Evolutionary conservation across 2,113 vertebrate genomes (phyloP).

Genomic region (Entomyzon cyanotis): DNA sequence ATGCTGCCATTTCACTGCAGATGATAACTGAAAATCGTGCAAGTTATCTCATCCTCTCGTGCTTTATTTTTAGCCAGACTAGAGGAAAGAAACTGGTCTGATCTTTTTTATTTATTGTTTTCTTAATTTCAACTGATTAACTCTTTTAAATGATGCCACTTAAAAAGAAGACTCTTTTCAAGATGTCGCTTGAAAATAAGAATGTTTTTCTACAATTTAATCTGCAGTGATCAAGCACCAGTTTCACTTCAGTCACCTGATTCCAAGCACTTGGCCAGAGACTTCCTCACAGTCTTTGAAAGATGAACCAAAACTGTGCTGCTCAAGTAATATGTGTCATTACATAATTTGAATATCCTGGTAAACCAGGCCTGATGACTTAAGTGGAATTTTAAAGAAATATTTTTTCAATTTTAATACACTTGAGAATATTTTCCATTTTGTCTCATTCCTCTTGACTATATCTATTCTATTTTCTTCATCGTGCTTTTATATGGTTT

Average conservation of each 20-base stretch:
- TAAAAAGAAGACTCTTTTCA: not conserved
- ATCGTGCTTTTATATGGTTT: too few relatives aligned
- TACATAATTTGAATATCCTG: not conserved
- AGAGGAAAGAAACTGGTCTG: not conserved
- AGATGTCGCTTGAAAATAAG: not conserved
- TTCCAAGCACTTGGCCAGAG: not conserved
- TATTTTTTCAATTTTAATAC: not conserved
- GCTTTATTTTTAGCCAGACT: not conserved
- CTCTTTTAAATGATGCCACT: not conserved
- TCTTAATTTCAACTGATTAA: not conserved
- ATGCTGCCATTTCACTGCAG: not conserved
- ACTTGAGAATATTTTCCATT: not conserved
- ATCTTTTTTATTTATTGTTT: not conserved
- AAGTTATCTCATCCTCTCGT: not conserved
- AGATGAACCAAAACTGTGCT: not conserved
- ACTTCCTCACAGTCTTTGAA: not conserved
- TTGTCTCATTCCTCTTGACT: too few relatives aligned
- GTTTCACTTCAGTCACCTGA: not conserved
- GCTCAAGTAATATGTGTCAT: accelerated
- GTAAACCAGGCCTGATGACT: not conserved
- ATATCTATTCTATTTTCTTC: too few relatives aligned
- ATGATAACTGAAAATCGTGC: not conserved
- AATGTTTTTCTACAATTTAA: not conserved
- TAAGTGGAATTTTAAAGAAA: not conserved
- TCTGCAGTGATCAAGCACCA: not conserved